Evolutionary conservation across 1,140 invertebrate species (phyloP), one percentile per base, ranked within the genome.

Genomic region (Psix sp.): DNA sequence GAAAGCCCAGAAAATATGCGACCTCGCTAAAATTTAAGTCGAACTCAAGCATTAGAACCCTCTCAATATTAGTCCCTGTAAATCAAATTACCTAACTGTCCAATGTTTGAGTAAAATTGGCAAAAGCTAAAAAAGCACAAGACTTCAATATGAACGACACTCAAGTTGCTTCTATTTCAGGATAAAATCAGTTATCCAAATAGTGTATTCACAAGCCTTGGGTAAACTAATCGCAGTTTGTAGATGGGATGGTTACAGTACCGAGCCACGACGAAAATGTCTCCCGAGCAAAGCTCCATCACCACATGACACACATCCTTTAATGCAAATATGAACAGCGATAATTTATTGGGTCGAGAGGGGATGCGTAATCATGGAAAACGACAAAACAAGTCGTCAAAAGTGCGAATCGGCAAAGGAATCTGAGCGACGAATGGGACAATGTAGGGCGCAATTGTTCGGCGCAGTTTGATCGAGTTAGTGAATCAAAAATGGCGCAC

Each of bases 401-500:
- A 38, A 51, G 13, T 14, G 7, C 4, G 35, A 7, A n/a, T n/a
- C n/a, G n/a, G 35, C 11, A 46, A 46, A 11, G 18, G 4, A 29
- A 29, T 10, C 26, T 7, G 7, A 1, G 26, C 7, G 2, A n/a
- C 26, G 26, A 7, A 1, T 2, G 26, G 2, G 26, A 29, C 4
- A 29, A 63, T 63, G 26, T 45, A 10, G 48, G 20, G 40, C 49
- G 21, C 10, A 43, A 36, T 65, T 70, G 21, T 65, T 54, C 6
- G 18, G 9, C 20, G 31, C 33, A 56, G 38, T 59, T 49, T 72
- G 57, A 54, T 62, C 38, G 51, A 68, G 29, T 68, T 45, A 48
- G 39, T 35, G 71, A 82, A 74, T 77, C 72, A 74, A 74, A 74
- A 62, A 78, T 74, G 49, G 72, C 65, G 67, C 74, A 80, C 73